Evolutionary conservation across 1,140 invertebrate genomes (phyloP), one percentile per base, ranked within the genome.

Genomic region (Ephestia elutella): DNA sequence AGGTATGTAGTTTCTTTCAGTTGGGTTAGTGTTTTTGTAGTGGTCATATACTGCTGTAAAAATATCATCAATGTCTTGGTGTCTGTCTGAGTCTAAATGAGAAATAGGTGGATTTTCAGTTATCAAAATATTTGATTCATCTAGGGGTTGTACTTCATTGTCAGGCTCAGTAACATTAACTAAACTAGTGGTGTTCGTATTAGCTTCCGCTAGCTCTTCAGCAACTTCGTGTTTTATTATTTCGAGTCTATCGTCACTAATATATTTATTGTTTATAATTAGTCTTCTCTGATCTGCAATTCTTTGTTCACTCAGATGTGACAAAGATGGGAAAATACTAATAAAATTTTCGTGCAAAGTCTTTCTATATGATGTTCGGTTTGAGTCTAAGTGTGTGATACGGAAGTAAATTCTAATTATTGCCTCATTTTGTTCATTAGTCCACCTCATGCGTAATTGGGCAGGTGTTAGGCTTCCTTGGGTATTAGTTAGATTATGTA

Each of bases 261-360:
- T 54, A 13, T 58, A 62, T 58, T 64, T 65, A 20, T 69, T 73
- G 13, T 55, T 58, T 15, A 68, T 49, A 32, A 72, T 67, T 19
- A 53, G 49, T 60, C 66, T 63, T 25, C 53, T 57, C 44, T 71
- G 65, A 21, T 68, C 69, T 4, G 63, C 48, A 44, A 71, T 56
- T 56, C 69, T 54, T 58, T 67, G 70, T 58, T 63, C 65, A 15
- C 48, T 49, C 4, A 69, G 0, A 25, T 72, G 57, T 25, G 60
- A 18, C 38, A 72, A 28, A 13, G 21, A 0, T 0, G 70, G 67
- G 19, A 17, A 66, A 21, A 10, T 10, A 0, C 35, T 20, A n/a
- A 60, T 62, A 35, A 73, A 60, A 9, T 57, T 49, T 66, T 48
- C 7, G n/a, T n/a, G n/a, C n/a, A n/a, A n/a, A n/a, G n/a, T n/a